Percentiles rank a stretch among this genome's conserved stretches.
Conservation (phyloP, 2,797 vertebrate species). For the Tokudaia tokunoshimensis region DNA sequence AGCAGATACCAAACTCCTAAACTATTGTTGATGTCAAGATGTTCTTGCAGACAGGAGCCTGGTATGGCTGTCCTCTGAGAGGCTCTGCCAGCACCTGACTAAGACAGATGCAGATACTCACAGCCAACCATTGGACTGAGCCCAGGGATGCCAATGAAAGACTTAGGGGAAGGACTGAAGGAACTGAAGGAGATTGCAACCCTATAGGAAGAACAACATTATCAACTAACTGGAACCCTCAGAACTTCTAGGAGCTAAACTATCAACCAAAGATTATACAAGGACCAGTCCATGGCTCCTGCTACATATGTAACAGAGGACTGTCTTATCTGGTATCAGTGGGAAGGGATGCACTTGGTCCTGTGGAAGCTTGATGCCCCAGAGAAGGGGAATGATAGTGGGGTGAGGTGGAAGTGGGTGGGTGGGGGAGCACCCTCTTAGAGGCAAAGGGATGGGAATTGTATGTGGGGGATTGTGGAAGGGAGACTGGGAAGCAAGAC, state of each 20-base stretch:
- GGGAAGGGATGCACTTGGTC: background rate
- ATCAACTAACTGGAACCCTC: background rate
- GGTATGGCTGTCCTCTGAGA: background rate
- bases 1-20: background rate
- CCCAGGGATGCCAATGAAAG: background rate
- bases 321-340: background rate
- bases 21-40: background rate
- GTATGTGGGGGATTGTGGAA: background rate
- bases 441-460: background rate
- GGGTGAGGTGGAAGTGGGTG: background rate
- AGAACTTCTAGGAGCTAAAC: background rate
- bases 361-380: background rate
- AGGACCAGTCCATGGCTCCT: background rate
- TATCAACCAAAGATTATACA: background rate
- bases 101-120: background rate
- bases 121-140: background rate
- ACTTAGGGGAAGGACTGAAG: background rate
- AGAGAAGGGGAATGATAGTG: background rate
- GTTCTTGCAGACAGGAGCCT: background rate
- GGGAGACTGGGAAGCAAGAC: background rate
- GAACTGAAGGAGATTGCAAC: background rate
- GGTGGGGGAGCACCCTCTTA: background rate
- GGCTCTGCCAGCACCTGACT: background rate
- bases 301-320: background rate
- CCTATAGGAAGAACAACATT: background rate